Evolutionary conservation across 2,113 vertebrate species (phyloP), one percentile per base, ranked within the genome.

Genomic region (Willisornis vidua): DNA sequence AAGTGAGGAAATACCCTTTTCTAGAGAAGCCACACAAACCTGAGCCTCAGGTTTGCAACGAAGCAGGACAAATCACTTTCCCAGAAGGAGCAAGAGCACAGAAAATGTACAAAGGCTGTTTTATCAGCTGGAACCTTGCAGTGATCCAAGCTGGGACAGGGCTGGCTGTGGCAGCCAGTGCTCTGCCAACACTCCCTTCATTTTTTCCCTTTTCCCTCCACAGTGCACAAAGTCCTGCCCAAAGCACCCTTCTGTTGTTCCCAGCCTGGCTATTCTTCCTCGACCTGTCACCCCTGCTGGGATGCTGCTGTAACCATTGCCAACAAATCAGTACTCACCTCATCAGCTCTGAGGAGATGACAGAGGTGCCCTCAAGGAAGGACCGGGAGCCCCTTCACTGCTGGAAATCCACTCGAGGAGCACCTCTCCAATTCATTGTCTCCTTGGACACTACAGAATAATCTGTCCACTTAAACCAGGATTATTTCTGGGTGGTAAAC

Each of bases 401-500:
- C 1, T 19, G 73, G 10, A 51, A 37, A 28, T 22, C 17, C 59
- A 2, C 45, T 43, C 5, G 0, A 79, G 85, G 75, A 35, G 15
- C 6, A 13, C 31, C 6, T 51, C 1, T 0, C 26, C 73, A 73
- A 18, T 81, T 72, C 68, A 7, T 29, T 7, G n/a, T 61, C 80
- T 96, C 96, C 91, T 92, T 45, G 91, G 96, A 77, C 9, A 3
- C 89, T 76, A 65, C 79, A 14, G 71, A 74, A 43, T 76, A 76
- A 87, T 95, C 94, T 93, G 94, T 87, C 95, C 96, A 91, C 92
- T 97, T 93, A 87, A 58, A 62, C 92, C 19, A 91, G 94, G 96
- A 97, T 98, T 94, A 97, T 96, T 97, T 96, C 97, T 97, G 97
- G 93, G 94, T 97, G 97, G 97, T 91, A 97, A 97, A 92, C 91